Evolutionary conservation across 1,140 invertebrate genomes (phyloP).

Genomic region (Pectinophora gossypiella): DNA sequence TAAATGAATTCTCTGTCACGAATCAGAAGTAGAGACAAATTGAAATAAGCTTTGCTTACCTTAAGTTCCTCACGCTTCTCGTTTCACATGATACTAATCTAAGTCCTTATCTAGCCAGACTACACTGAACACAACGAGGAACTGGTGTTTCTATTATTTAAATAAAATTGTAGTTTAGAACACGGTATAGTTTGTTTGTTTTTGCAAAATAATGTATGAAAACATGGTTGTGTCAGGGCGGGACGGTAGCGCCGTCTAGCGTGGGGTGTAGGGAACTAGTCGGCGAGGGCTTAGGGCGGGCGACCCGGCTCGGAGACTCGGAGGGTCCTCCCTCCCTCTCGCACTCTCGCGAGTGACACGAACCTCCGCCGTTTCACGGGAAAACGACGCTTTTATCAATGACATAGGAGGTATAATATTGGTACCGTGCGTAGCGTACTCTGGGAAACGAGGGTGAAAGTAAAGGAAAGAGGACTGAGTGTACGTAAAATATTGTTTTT

Average conservation of each 20-base stretch:
- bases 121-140: background rate
- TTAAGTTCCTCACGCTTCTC: background rate
- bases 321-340: conserved; percentile 30
- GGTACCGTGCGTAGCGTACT: conserved; percentile 25
- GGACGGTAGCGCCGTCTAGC: conserved; percentile 65
- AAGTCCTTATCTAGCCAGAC: background rate
- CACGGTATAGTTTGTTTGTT: background rate
- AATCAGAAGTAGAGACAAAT: conserved; percentile 2
- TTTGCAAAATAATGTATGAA: background rate
- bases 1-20: background rate
- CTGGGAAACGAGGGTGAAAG: too few species aligned
- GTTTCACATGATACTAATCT: background rate
- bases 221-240: conserved; percentile 55
- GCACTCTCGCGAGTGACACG: conserved; percentile 43
- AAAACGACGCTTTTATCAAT: conserved; percentile 68
- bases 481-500: too few species aligned
- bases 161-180: background rate
- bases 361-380: conserved; percentile 45
- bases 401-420: conserved; percentile 63
- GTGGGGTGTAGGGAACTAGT: conserved; percentile 37
- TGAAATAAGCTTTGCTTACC: background rate
- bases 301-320: conserved; percentile 23
- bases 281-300: conserved; percentile 47
- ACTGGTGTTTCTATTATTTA: background rate
- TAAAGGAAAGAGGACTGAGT: too few species aligned